Percentiles rank a stretch among this genome's conserved stretches.
Evolutionary conservation across 35 echinoderm and acorn worm genomes (phyloP).

Genomic region (Acanthaster planci): DNA sequence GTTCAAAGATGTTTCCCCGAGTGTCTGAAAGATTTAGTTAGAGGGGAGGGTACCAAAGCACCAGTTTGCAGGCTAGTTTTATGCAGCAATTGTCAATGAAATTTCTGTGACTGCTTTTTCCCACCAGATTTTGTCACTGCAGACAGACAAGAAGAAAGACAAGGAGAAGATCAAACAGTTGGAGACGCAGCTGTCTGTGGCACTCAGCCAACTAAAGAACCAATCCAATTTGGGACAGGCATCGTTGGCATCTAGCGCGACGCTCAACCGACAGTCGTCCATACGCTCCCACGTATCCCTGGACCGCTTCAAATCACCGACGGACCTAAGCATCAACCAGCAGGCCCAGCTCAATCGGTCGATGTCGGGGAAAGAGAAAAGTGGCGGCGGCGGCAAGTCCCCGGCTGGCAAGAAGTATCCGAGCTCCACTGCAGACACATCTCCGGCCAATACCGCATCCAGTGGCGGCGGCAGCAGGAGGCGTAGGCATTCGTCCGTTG

Average conservation of each 20-base stretch:
- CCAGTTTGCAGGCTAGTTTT: too few species aligned
- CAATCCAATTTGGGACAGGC: constrained; percentile 6
- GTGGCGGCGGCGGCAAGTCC: background rate
- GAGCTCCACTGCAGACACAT: background rate
- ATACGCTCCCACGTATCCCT: constrained; percentile 17
- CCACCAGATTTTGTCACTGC: constrained; percentile 8
- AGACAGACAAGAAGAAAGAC: constrained; percentile 38
- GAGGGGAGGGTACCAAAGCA: too few species aligned
- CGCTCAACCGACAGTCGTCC: constrained; percentile 5
- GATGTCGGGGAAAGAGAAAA: constrained; percentile 17
- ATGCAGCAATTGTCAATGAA: too few species aligned
- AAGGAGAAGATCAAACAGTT: constrained; percentile 65
- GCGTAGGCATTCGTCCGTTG: background rate
- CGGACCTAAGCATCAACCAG: constrained; percentile 65
- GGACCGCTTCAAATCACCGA: constrained; percentile 39
- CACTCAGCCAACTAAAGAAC: constrained; percentile 45
- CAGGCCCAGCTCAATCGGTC: constrained; percentile 53
- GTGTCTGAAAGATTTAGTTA: too few species aligned
- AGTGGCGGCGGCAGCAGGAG: background rate
- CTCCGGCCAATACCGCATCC: background rate
- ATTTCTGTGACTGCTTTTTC: too few species aligned
- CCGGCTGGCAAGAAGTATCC: constrained; percentile 19
- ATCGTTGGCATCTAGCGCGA: background rate
- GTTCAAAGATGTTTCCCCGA: too few species aligned
- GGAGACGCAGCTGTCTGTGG: constrained; percentile 55